Base-by-base conservation (phyloP, 1,140 invertebrate genomes). In the Paracyclopina nana region DNA sequence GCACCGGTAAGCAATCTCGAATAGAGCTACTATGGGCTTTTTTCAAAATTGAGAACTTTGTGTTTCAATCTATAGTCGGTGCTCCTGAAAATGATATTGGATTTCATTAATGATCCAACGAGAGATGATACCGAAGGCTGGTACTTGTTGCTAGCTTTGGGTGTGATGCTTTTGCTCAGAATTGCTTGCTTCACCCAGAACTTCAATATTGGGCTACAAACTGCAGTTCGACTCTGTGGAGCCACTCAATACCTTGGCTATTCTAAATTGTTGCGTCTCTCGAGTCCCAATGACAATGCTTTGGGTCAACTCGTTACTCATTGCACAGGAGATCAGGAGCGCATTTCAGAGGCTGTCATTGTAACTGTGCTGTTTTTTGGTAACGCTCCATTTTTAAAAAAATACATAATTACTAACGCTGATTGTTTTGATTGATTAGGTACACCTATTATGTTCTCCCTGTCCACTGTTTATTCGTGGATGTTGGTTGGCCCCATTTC, bases 241-340 rank as follows among this genome's bases (percentile, higher is more conserved):
- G 58, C 58, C 4, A 40, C 58, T 38, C 58, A 60, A 44, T 55
- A 54, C 40, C 41, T 60, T 30, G 54, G 57, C 1, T 60, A 59
- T 53, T 53, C 56, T 24, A 60, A 60, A 41, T 54, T 60, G 22
- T 30, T 60, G n/a, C 25, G 50, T 14, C 40, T 60, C 11, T 18
- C 55, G 29, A 56, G 46, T 30, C 56, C 55, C 0, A 55, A 57
- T n/a, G 59, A 59, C 12, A 53, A 46, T 48, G 48, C 55, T 26
- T 52, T 60, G 14, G 53, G 55, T 18, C 55, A 60, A 57, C 54
- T 57, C 0, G 50, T 60, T 25, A 59, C 59, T 0, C 58, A 59
- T 51, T 59, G 55, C 51, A 60, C 57, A 8, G 57, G 57, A 30
- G 59, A 60, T 20, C 56, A 59, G 51, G 59, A 60, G 29, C 56